Conservation (phyloP, 2,888 invertebrate genomes). For the Plutella xylostella region DNA sequence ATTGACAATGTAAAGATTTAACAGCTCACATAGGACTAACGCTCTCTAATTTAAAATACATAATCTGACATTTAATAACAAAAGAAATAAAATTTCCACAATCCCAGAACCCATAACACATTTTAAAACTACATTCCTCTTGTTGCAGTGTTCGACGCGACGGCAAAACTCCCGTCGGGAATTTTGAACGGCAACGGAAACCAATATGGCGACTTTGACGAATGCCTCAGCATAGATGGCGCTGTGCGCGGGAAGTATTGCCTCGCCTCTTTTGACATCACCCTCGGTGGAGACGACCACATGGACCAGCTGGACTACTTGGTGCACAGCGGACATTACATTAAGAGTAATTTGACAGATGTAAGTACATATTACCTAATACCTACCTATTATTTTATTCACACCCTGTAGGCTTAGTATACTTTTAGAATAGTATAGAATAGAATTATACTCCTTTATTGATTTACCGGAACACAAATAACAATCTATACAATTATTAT, state of each 20-base stretch:
- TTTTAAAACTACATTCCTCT: no score
- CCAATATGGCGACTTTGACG: conserved; percentile 78
- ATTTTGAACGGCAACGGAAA: conserved; percentile 76
- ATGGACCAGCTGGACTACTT: conserved; percentile 44
- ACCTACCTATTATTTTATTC: not conserved
- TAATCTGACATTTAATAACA: not conserved
- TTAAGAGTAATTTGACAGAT: conserved; percentile 64
- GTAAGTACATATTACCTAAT: conserved; percentile 41
- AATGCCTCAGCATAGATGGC: conserved; percentile 69
- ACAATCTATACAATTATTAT: no score
- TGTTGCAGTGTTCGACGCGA: conserved; percentile 77
- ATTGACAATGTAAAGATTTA: no score
- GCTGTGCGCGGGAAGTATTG: conserved; percentile 75
- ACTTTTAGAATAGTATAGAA: no score
- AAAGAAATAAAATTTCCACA: not conserved
- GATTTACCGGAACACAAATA: no score
- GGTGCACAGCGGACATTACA: conserved; percentile 65
- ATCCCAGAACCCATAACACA: no score
- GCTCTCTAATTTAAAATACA: not conserved
- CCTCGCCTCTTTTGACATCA: conserved; percentile 67
- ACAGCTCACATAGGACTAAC: no score
- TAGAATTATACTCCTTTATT: no score
- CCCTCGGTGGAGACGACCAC: conserved; percentile 32
- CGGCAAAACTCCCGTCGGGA: conserved; percentile 77
- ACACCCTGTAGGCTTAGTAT: no score